Conservation (phyloP, 2,888 invertebrate species). For the Elysia crispata region DNA sequence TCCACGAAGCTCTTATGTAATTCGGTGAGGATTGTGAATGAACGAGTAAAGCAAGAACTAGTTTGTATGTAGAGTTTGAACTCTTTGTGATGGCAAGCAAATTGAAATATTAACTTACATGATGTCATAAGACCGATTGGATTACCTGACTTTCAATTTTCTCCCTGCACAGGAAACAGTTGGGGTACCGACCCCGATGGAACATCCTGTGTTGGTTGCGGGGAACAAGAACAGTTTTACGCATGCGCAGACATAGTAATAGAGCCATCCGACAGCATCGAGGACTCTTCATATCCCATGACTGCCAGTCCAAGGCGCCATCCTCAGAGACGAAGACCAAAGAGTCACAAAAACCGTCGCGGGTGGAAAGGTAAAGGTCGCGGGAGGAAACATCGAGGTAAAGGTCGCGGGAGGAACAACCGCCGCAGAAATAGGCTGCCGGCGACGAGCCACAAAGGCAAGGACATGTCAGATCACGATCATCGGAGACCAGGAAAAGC, state of each 20-base stretch:
- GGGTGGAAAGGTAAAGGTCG: neutral
- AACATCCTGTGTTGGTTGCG: slow-evolving; percentile 57
- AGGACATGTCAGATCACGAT: neutral
- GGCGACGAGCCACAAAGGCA: neutral
- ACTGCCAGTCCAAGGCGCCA: too few species aligned
- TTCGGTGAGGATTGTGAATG: too few species aligned
- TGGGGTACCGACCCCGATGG: slow-evolving; percentile 58
- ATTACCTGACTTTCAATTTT: too few species aligned
- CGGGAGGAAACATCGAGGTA: neutral
- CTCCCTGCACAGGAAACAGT: slow-evolving; percentile 54
- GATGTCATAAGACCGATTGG: too few species aligned
- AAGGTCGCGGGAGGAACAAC: neutral
- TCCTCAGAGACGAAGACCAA: neutral
- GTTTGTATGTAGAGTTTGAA: too few species aligned
- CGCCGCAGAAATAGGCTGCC: neutral
- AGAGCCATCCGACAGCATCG: slow-evolving; percentile 14
- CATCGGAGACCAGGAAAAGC: neutral
- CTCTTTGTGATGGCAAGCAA: too few species aligned
- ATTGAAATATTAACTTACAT: too few species aligned
- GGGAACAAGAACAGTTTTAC: slow-evolving; percentile 58
- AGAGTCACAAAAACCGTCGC: neutral
- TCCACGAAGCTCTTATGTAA: too few species aligned
- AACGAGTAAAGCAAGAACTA: too few species aligned
- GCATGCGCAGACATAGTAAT: slow-evolving; percentile 58
- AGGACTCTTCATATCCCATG: too few species aligned